Evolutionary conservation across 2,113 vertebrate genomes (phyloP).

Genomic region (Polypterus bichir): DNA sequence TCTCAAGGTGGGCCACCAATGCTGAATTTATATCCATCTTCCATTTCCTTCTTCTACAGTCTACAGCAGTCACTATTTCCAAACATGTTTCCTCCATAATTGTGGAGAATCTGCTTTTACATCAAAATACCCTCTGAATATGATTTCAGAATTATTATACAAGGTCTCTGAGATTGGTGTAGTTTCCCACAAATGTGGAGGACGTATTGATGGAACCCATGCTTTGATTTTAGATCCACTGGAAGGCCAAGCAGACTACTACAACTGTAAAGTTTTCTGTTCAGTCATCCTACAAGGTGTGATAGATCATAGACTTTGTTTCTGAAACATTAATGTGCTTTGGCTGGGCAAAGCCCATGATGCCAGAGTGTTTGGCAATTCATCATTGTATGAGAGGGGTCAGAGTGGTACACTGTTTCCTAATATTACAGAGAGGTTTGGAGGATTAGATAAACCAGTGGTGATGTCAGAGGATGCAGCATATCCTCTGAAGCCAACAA

Average conservation of each 20-base stretch:
- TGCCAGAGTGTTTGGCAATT: no score
- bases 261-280: slow-evolving; percentile 7
- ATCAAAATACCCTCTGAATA: neutral
- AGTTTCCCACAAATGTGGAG: no score
- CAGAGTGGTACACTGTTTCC: neutral
- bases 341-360: neutral
- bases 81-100: no score
- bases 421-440: neutral
- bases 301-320: slow-evolving; percentile 7
- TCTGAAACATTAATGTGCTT: slow-evolving; percentile 2
- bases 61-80: no score
- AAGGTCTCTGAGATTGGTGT: no score
- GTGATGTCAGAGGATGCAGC: neutral
- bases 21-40: no score
- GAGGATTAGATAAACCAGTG: neutral
- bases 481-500: neutral
- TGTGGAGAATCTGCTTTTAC: no score
- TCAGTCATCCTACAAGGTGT: neutral
- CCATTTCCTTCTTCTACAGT: no score
- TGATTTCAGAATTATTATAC: no score
- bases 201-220: no score
- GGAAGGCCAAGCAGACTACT: neutral
- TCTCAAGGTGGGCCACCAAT: no score
- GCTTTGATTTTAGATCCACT: neutral
- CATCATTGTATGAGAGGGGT: neutral